Base-by-base conservation (phyloP, 2,113 vertebrate species). In the Phainopepla nitens region DNA sequence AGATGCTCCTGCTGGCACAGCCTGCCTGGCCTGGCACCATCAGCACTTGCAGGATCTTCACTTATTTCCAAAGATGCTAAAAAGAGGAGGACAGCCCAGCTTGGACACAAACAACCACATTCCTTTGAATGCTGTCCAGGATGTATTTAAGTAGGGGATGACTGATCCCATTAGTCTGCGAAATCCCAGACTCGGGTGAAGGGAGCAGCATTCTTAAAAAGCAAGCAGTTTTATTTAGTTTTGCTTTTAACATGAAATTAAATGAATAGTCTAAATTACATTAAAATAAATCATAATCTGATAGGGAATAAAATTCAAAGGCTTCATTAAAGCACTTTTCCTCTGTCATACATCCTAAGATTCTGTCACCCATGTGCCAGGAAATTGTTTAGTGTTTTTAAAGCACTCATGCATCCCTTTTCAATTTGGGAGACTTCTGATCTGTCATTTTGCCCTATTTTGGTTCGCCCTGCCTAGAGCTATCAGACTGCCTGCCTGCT, bases 91-190 rank as follows among this genome's bases (percentile, higher is more conserved):
- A 42, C 31, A n/a, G 65, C 1, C 1, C 42, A 27, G 54, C 90
- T 45, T 82, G 73, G 89, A 87, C 81, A 85, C 89, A 94, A 94
- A 91, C 70, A 84, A 53, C 1, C 1, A 69, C 91, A 95, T 93
- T 93, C 93, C 87, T 93, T 73, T 64, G 36, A 85, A 53, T 54
- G 77, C 25, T 79, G 81, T 29, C 81, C 94, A 96, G 95, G 96
- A 97, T 96, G 96, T 92, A 36, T 94, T 97, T 95, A 96, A 97
- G 95, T 51, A 90, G 95, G 84, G 69, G 94, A 92, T 95, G 94
- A 96, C 88, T 92, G 96, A 96, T 96, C 93, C 80, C 91, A 94
- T 96, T 94, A 96, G 95, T 23, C 88, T 93, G 93, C 71, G 94
- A 96, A 95, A 94, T 73, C 93, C 91, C 95, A 95, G 91, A 89